Evolutionary conservation across 2,113 vertebrate species (phyloP).

Genomic region (Puffinus mauretanicus): DNA sequence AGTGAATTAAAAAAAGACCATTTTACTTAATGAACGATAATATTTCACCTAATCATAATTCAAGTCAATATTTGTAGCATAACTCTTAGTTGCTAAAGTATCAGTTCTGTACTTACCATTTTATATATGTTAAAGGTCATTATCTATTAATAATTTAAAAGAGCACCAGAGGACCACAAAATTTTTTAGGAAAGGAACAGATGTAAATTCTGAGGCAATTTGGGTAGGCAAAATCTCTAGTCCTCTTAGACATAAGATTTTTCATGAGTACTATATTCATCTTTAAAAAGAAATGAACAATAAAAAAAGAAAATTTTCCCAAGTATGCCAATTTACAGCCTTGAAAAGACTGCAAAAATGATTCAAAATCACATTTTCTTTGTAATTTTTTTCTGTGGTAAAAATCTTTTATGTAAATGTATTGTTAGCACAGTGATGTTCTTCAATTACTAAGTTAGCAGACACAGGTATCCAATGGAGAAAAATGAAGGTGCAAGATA

Average conservation of each 20-base stretch:
- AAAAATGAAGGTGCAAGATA: neutral
- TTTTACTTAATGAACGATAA: neutral
- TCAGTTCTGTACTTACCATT: neutral
- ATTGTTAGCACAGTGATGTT: neutral
- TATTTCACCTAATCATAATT: neutral
- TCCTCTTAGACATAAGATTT: neutral
- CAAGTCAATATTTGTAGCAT: neutral
- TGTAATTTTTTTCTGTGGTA: neutral
- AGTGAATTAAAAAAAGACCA: neutral
- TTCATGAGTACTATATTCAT: neutral
- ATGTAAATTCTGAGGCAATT: neutral
- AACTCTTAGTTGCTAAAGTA: neutral
- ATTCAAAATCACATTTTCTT: neutral
- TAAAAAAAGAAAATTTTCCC: neutral
- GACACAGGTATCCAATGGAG: neutral
- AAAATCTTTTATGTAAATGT: neutral
- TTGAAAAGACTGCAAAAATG: neutral
- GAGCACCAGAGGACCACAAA: neutral
- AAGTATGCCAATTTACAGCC: neutral
- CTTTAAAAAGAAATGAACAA: neutral
- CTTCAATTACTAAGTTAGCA: neutral
- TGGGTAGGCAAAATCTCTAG: neutral
- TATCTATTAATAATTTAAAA: neutral
- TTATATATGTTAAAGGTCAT: neutral
- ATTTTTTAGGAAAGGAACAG: neutral